Evolutionary conservation across 2,888 invertebrate genomes (phyloP), one percentile per base, ranked within the genome.

Genomic region (Spicauda simplicius): DNA sequence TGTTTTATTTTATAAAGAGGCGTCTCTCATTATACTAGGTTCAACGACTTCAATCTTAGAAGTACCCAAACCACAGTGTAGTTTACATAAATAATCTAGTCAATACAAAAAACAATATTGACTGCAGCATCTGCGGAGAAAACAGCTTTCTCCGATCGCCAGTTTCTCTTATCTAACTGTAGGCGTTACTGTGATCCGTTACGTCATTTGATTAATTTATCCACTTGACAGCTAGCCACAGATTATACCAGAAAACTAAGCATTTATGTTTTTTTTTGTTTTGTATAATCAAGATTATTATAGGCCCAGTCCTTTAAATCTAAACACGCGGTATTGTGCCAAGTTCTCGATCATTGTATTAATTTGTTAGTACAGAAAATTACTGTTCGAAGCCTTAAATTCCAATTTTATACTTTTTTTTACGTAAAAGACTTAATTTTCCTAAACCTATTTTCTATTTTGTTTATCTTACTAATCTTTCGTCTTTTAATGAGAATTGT

Each of bases 81-180:
- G 58, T 64, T 64, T 64, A 53, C 53, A 52, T 52, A 52, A 64
- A 64, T 37, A 52, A 25, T 25, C 25, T 25, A 25, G 25, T 25
- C 25, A 25, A 5, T 25, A 25, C 25, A 48, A 63, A 67, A 66
- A 61, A 65, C 41, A 65, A 53, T 66, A 66, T 61, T 66, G 66
- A 64, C 69, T 60, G 73, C 82, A 80, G 80, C 82, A 79, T 82
- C 80, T 74, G 69, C 69, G 50, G 80, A 79, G 86, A 86, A 86
- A 86, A 80, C 84, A 67, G 82, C 85, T 87, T 85, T 86, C 86
- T 82, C 86, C 76, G 72, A 61, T 61, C 60, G 61, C 53, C 52
- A 14, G 55, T 60, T 59, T 65, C 60, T 60, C 66, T 66, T 66
- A 66, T 56, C 60, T 66, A 66, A 66, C 60, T 50, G 41, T n/a